These are phyloP conservation scores for Morus bassanus DNA, from an alignment of 2,797 vertebrate genomes.

Conservation along the genomic window DNA sequence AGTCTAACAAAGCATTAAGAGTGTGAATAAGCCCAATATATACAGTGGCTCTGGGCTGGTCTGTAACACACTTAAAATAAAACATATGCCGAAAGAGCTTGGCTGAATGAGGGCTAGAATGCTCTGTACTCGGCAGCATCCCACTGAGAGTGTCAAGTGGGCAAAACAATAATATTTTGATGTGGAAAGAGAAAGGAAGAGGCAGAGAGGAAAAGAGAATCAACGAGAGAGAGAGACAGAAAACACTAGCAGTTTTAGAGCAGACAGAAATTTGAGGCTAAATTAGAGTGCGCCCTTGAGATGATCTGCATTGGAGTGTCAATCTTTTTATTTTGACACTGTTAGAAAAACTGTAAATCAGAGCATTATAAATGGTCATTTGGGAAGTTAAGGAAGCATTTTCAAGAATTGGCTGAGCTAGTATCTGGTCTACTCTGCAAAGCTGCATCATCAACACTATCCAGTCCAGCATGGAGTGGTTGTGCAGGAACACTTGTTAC, in stretches of 20 bases:
- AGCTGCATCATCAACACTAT: not conserved
- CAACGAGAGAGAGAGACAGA: not conserved
- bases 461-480: not conserved
- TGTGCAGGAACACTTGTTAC: not conserved
- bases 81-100: constrained; percentile 41
- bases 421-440: not conserved
- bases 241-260: not conserved
- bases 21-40: constrained; percentile 23
- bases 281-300: not conserved
- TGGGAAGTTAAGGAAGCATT: not conserved
- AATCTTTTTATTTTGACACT: not conserved
- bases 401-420: not conserved
- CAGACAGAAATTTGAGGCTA: not conserved
- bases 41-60: constrained; percentile 30
- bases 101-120: constrained; percentile 21
- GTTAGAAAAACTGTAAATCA: not conserved
- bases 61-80: constrained; percentile 41
- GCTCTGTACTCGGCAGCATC: not conserved
- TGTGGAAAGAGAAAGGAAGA: constrained; percentile 37
- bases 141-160: constrained; percentile 53
- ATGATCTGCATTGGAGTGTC: not conserved
- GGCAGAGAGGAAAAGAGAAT: not conserved
- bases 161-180: constrained; percentile 59
- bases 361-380: not conserved
- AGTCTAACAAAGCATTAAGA: constrained; percentile 28